Conservation (phyloP, 2,113 vertebrate genomes). For the Oryzias javanicus region DNA sequence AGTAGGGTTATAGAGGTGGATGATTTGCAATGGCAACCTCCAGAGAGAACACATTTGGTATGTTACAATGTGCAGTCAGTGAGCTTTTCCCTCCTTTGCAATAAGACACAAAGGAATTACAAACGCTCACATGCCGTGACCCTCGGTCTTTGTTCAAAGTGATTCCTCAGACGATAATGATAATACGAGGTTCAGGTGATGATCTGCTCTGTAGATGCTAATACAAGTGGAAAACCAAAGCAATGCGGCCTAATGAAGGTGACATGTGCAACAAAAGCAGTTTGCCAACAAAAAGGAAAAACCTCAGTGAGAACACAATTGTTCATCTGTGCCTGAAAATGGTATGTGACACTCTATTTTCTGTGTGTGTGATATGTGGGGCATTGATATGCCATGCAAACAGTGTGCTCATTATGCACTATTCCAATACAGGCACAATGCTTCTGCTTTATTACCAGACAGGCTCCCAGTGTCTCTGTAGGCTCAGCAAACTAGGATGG, state of each 20-base stretch:
- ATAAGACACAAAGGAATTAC: conserved; percentile 32
- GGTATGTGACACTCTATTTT: conserved; percentile 18
- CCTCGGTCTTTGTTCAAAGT: conserved; percentile 22
- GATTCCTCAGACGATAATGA: conserved; percentile 29
- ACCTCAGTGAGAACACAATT: conserved; percentile 17
- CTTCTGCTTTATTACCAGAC: conserved; percentile 8
- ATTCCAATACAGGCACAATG: conserved; percentile 4
- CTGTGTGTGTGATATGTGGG: conserved; percentile 13
- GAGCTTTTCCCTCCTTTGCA: conserved; percentile 43
- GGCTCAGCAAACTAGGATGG: background rate
- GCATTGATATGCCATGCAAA: conserved; percentile 28
- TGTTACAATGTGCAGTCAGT: conserved; percentile 16
- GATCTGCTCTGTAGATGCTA: conserved; percentile 27
- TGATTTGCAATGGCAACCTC: too few species aligned
- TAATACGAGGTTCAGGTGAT: conserved; percentile 47
- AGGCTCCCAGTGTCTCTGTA: background rate
- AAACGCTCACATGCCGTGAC: conserved; percentile 33
- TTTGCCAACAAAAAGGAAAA: conserved; percentile 44
- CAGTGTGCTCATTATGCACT: conserved; percentile 7
- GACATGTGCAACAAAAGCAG: conserved; percentile 30
- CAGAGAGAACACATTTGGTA: background rate
- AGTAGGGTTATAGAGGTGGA: too few species aligned
- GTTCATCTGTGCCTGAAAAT: conserved; percentile 28
- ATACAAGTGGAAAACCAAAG: conserved; percentile 42
- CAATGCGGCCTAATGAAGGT: conserved; percentile 46